phyloP scores from a whole-genome alignment of 1,140 invertebrate species.

The Tetramorium simillimum region DNA sequence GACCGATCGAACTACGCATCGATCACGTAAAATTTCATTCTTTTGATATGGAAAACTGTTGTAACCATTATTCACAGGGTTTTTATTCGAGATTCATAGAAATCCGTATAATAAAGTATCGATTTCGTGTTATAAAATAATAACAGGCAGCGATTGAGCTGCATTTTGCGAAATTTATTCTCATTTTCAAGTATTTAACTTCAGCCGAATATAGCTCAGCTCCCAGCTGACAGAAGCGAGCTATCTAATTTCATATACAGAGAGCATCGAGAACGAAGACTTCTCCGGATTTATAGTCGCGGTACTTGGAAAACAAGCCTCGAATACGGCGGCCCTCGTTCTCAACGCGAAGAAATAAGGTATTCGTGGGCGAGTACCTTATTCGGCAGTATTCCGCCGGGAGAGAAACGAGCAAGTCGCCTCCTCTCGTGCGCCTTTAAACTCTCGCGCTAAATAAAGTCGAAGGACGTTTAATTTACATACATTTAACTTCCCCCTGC shows the following conservation, averaged over 20 bases:
- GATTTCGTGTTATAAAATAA: background rate
- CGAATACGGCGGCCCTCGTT: conserved; percentile 10
- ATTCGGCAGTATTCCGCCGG: conserved; percentile 54
- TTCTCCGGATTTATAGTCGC: conserved; percentile 17
- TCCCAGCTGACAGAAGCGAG: background rate
- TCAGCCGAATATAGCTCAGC: background rate
- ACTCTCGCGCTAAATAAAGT: conserved; percentile 77
- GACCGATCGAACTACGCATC: background rate
- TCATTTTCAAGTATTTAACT: conserved; percentile 21
- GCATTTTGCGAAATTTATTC: background rate
- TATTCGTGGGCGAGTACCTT: conserved; percentile 57
- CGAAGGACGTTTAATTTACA: conserved; percentile 77
- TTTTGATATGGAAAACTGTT: background rate
- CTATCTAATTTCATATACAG: conserved; percentile 48
- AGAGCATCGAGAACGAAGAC: conserved; percentile 37
- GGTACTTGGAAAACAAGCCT: background rate
- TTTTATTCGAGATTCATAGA: background rate
- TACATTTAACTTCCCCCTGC: conserved; percentile 68
- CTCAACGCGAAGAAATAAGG: background rate
- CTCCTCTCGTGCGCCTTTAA: conserved; percentile 67
- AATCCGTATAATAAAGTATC: background rate
- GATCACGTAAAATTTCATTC: background rate
- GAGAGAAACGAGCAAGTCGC: conserved; percentile 49
- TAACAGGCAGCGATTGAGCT: background rate
- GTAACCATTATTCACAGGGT: background rate